Evolutionary conservation across 2,888 invertebrate species (phyloP), one percentile per base, ranked within the genome.

Genomic region (Colostygia pectinataria): DNA sequence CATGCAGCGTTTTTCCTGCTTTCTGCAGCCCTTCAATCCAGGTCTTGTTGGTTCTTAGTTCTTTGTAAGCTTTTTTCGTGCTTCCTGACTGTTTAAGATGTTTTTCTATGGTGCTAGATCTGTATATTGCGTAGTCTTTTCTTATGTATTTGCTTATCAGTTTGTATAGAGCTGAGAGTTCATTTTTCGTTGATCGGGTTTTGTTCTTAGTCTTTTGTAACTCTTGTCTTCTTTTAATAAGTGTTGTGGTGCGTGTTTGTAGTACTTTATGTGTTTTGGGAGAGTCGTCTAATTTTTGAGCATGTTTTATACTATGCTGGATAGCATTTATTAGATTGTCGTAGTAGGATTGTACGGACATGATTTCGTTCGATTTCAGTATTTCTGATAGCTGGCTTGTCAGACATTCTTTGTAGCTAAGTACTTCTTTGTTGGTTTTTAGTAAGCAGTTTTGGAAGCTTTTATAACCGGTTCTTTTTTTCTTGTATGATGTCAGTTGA

Each of bases 1-100:
- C 29, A 2, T 29, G 10, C 20, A 10, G 7, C 1, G 12, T 20
- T 5, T 18, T 20, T 12, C 4, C 9, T 4, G 1, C 0, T 2
- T 1, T 7, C 2, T 20, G 20, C 8, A 39, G 10, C n/a, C 33
- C 9, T 23, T 42, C 41, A 27, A 41, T 40, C 40, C 42, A 52
- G 1, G 32, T 33, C 33, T 32, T 46, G 9, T 28, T 32, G 6
- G 32, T 28, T 20, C 14, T 31, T 0, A 46, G 18, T 18, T 42
- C 34, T 39, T 46, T 46, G 20, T 7, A 46, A 5, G 48, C 53
- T 18, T 28, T 53, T 27, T 48, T 54, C 14, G 43, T 25, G 27
- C 54, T 46, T 27, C 46, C 54, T 0, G 45, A 39, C 7, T 13
- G 12, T 1, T 20, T 2, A 27, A 54, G 7, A 34, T 46, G 43